phyloP scores from a whole-genome alignment of 92 coral and sea anemone species.

The Actinostola sp. region DNA sequence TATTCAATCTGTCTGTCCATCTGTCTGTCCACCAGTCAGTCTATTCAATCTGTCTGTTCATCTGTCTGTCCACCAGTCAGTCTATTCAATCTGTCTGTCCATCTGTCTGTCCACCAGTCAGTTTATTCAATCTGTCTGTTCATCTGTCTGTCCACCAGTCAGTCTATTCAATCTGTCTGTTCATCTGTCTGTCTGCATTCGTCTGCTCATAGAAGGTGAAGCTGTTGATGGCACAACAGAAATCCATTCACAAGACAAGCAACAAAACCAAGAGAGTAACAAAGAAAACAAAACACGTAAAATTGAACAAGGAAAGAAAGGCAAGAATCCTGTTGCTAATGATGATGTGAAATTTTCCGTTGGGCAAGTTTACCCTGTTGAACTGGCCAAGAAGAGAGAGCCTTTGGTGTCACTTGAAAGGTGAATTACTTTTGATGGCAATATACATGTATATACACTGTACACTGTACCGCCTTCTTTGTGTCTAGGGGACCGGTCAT shows the following conservation, averaged over 20 bases:
- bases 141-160: background rate
- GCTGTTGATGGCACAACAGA: background rate
- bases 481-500: no score
- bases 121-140: background rate
- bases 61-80: background rate
- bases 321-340: constrained; percentile 26
- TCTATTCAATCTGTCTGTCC: background rate
- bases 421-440: constrained; percentile 25
- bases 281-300: constrained; percentile 13
- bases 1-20: background rate
- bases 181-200: background rate
- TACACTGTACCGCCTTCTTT: background rate
- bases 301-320: constrained; percentile 24
- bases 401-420: constrained; percentile 71
- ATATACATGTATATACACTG: background rate
- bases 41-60: background rate
- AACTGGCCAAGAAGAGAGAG: constrained; percentile 81
- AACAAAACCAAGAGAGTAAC: constrained; percentile 10
- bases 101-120: background rate
- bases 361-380: constrained; percentile 87
- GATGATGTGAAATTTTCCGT: constrained; percentile 96
- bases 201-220: background rate
- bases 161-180: background rate
- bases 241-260: background rate
- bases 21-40: background rate